Base-by-base conservation (phyloP, 2,888 invertebrate species). In the Acronicta psi region DNA sequence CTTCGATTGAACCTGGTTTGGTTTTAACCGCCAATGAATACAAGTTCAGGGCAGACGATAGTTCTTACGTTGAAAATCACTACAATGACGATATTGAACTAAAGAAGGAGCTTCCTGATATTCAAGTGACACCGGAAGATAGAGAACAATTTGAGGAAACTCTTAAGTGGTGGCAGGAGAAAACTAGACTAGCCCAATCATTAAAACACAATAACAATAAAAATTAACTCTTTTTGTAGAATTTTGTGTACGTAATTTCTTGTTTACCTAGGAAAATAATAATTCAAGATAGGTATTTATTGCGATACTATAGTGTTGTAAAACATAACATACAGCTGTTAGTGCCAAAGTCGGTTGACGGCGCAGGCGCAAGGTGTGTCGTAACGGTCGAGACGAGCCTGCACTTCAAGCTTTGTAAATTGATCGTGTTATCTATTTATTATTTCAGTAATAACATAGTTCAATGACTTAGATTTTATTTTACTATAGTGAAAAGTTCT, bases 121-220 rank as follows among this genome's bases (percentile, higher is more conserved):
- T 93, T 36, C 92, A 93, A 65, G 92, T 94, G n/a, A 92, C 93
- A 23, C 89, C 93, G 20, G 94, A 94, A 75, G 91, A 93, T 64
- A 79, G 93, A 59, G 91, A 93, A 55, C 94, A 94, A 59, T 93
- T 94, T 73, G 94, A 94, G 61, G 94, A 94, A 70, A 94, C 94
- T 2, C 73, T 94, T 11, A 94, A 93, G 71, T 94, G 94, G 94
- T 94, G 94, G 94, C 93, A 94, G 70, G 92, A 94, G 70, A 94
- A 94, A 72, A 94, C 93, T 2, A 87, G 87, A 71, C 89, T 87
- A 80, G 82, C 85, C 14, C 88, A 88, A 68, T 10, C 86, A 43
- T 61, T 76, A 57, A 89, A 86, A 72, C 78, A 51, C 52, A 81
- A 77, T 31, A 80, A 60, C 43, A 76, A 62, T 44, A 73, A 66